Evolutionary conservation across 2,797 vertebrate species (phyloP), one percentile per base, ranked within the genome.

Genomic region (Hipposideros larvatus): DNA sequence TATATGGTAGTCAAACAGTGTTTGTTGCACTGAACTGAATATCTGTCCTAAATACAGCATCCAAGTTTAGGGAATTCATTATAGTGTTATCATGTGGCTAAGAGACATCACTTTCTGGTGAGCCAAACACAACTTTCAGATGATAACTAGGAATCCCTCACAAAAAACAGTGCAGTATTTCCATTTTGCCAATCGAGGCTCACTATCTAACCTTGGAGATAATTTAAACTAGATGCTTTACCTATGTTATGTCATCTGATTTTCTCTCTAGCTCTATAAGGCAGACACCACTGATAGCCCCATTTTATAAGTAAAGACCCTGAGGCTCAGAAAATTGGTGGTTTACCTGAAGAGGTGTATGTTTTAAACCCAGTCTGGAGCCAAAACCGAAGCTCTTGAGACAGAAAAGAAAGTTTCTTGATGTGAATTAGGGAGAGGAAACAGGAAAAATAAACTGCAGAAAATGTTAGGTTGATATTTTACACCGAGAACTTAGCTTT

Each of bases 401-500:
- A 85, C 5, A 87, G 53, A 87, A 93, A 83, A 95, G 9, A 46
- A 82, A 77, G 26, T 43, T 90, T 94, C 53, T 37, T 48, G 11
- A 75, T 51, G 48, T 66, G 34, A 89, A 95, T 78, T 83, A 61
- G 31, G 34, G 11, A 83, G 18, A 79, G 13, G 77, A 71, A 90
- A 65, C 11, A 63, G 22, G 34, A 82, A 94, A 66, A 82, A 82
- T 37, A 78, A 70, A 77, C 4, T 55, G 34, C 2, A 57, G 61
- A 34, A 11, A 4, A 31, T 37, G 74, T 90, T 48, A 86, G 70
- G 41, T 26, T 57, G 71, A 6, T 24, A 77, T 87, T 91, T 95
- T 61, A 79, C 48, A 94, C 37, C 93, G 15, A 80, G 61, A 91
- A 84, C 57, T 55, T 63, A 66, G 11, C 70, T 94, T 94, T 77